Conservation (phyloP, 2,113 vertebrate genomes). For the Pangasianodon hypophthalmus region DNA sequence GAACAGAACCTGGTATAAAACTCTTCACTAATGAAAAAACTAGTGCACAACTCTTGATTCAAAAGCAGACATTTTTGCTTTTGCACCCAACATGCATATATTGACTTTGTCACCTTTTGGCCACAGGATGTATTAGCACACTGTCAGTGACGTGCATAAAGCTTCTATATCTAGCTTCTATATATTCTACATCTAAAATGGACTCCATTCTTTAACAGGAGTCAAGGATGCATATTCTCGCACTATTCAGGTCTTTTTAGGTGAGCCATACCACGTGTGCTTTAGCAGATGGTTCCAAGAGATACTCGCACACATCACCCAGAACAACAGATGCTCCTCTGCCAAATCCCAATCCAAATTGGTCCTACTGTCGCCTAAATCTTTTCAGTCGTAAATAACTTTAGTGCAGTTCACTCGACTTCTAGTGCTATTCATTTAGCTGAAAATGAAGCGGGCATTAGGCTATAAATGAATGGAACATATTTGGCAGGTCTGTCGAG, state of each 20-base stretch:
- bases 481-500: slow-evolving; percentile 29
- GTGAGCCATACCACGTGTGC: not conserved
- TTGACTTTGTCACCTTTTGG: not conserved
- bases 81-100: not conserved
- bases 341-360: slow-evolving; percentile 6
- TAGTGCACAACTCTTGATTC: not conserved
- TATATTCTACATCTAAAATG: not conserved
- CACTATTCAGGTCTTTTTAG: not conserved
- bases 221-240: not conserved
- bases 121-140: not conserved
- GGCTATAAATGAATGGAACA: slow-evolving; percentile 15
- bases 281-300: slow-evolving; percentile 22
- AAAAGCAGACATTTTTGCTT: not conserved
- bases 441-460: slow-evolving; percentile 14
- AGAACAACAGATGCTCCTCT: slow-evolving; percentile 41
- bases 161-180: not conserved
- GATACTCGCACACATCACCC: slow-evolving; percentile 9
- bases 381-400: slow-evolving; percentile 13
- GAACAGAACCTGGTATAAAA: not conserved
- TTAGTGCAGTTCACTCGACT: slow-evolving; percentile 7
- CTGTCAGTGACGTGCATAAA: not conserved
- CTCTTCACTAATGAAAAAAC: not conserved
- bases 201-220: not conserved
- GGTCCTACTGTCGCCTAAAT: slow-evolving; percentile 19
- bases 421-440: not conserved